Evolutionary conservation across 2,888 invertebrate genomes (phyloP).

Genomic region (Alcis repandata): DNA sequence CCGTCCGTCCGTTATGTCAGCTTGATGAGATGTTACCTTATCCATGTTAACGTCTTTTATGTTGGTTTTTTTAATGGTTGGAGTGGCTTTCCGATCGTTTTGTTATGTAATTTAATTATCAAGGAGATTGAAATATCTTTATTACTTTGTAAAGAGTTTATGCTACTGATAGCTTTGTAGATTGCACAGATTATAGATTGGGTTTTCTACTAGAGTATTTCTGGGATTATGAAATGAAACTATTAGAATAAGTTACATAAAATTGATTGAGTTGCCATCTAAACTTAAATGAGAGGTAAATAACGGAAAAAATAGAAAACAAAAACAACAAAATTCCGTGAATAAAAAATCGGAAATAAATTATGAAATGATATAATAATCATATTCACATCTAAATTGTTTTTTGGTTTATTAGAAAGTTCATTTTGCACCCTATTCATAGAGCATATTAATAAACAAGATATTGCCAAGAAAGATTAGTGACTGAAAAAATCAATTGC

Average conservation of each 20-base stretch:
- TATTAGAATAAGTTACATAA: neutral
- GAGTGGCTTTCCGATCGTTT: neutral
- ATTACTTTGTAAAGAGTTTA: too few relatives aligned
- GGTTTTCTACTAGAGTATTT: neutral
- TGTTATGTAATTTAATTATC: slow-evolving; percentile 13
- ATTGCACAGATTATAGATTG: too few relatives aligned
- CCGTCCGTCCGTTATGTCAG: slow-evolving; percentile 26
- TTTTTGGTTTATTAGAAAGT: neutral
- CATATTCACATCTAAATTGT: too few relatives aligned
- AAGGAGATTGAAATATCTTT: slow-evolving; percentile 2
- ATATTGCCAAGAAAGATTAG: neutral
- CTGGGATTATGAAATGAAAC: neutral
- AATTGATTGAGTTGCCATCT: too few relatives aligned
- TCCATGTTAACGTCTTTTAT: slow-evolving; percentile 8
- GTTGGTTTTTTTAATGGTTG: slow-evolving; percentile 1
- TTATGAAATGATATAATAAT: too few relatives aligned
- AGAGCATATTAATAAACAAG: too few relatives aligned
- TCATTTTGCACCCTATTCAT: neutral
- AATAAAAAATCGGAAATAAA: too few relatives aligned
- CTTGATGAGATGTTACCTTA: slow-evolving; percentile 11
- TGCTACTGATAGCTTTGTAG: neutral
- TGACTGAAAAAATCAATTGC: neutral
- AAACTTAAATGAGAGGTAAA: too few relatives aligned
- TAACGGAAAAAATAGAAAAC: too few relatives aligned
- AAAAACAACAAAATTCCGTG: too few relatives aligned